These are phyloP conservation scores for Porites evermanni DNA, from an alignment of 92 coral and sea anemone genomes.

Conservation along the genomic window DNA sequence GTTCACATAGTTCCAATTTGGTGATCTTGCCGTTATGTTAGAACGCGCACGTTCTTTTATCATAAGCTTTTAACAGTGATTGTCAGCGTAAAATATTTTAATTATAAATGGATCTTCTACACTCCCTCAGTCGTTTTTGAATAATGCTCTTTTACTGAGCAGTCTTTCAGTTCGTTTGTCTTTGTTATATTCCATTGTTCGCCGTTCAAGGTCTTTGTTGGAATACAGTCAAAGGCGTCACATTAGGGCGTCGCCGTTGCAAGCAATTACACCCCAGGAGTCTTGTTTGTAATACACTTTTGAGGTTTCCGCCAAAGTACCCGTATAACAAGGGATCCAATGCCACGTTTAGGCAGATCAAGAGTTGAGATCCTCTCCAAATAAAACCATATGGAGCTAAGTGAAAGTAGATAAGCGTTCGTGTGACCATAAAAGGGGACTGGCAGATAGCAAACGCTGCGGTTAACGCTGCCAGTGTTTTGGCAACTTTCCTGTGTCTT, in stretches of 20 bases:
- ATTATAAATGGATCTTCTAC: no score
- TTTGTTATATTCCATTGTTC: no score
- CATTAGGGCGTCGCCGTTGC: not conserved
- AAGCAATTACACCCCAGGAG: not conserved
- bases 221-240: no score
- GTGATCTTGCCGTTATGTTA: no score
- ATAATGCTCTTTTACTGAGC: no score
- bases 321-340: slow-evolving; percentile 50
- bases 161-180: no score
- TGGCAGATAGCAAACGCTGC: slow-evolving; percentile 40
- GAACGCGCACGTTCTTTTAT: no score
- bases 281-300: not conserved
- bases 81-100: no score
- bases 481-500: slow-evolving; percentile 25
- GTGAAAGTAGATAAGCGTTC: slow-evolving; percentile 46
- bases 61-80: no score
- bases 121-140: no score
- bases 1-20: no score
- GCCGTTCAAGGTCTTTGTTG: no score
- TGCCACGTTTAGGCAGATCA: slow-evolving; percentile 31
- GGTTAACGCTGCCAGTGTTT: slow-evolving; percentile 42
- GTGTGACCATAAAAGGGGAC: slow-evolving; percentile 53
- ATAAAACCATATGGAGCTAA: slow-evolving; percentile 17
- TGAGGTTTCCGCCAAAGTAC: slow-evolving; percentile 30
- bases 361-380: slow-evolving; percentile 33